Evolutionary conservation across 2,113 vertebrate genomes (phyloP), one percentile per base, ranked within the genome.

Genomic region (Hypomesus transpacificus): DNA sequence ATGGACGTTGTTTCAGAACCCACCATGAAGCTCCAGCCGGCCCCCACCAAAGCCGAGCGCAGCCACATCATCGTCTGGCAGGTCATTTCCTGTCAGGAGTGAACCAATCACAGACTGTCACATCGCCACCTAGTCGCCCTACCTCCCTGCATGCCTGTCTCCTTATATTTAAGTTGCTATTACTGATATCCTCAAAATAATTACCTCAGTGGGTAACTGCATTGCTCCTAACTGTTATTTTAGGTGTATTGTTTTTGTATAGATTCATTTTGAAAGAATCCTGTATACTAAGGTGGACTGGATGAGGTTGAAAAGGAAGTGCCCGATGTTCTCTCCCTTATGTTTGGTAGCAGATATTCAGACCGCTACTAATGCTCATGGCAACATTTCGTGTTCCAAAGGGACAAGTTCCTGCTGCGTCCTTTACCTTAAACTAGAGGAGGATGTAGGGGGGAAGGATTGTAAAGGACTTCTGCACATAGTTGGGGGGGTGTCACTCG

Each of bases 1-100:
- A 87, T 93, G 0, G 96, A 98, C 24, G 95, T 95, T 61, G 87
- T 91, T 2, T 74, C 87, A 0, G 94, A 92, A 69, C 91, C 94
- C 0, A 65, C 88, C 64, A 68, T 74, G 39, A 91, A 91, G 78
- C 91, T 92, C 75, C 96, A 94, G 81, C 91, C 94, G 0, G 61
- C 92, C 9, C 91, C 96, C 51, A 92, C 94, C 75, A 99, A 96
- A 87, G 93, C 94, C 0, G 97, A 99, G 87, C 93, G 92, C 79
- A 98, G 96, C 88, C 97, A 99, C 90, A 95, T 99, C 80, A 98
- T 99, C 4, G 96, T 97, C 81, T 98, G 97, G 97, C 97, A 99
- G 90, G 96, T 98, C 74, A 92, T 94, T 3, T 90, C 94, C 1
- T 84, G 92, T 73, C 93, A 92, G 0, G 95, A 97, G 78, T 98